Percentiles rank a stretch among this genome's conserved stretches.
phyloP scores from a whole-genome alignment of 2,113 vertebrate genomes.

The Bucco capensis region DNA sequence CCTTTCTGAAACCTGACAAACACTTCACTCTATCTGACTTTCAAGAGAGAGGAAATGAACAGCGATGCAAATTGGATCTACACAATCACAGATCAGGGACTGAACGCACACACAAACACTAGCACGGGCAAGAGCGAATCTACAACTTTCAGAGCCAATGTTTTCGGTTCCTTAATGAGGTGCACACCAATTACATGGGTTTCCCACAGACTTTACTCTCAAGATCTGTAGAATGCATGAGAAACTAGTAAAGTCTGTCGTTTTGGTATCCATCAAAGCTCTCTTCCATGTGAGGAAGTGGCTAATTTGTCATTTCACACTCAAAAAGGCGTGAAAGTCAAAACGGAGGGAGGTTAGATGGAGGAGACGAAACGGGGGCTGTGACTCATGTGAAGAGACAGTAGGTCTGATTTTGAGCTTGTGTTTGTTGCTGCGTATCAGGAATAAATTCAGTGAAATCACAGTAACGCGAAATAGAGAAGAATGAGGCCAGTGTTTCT shows the following conservation, averaged over 20 bases:
- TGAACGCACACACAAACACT: neutral
- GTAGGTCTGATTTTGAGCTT: constrained; percentile 15
- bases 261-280: constrained; percentile 67
- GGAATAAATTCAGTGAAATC: neutral
- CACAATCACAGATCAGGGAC: neutral
- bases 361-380: neutral
- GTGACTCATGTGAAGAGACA: constrained; percentile 4
- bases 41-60: constrained; percentile 20
- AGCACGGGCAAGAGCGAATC: neutral
- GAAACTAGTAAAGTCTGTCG: constrained; percentile 58
- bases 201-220: constrained; percentile 64
- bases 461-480: neutral
- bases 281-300: constrained; percentile 68
- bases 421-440: constrained; percentile 32
- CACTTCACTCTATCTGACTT: neutral
- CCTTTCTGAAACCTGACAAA: constrained; percentile 11
- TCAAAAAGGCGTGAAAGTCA: constrained; percentile 68
- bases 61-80: neutral
- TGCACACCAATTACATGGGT: neutral
- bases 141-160: neutral
- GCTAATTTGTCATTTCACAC: constrained; percentile 78
- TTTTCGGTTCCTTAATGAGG: constrained; percentile 10
- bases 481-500: neutral
- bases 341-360: constrained; percentile 29
- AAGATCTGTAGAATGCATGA: constrained; percentile 53